These are phyloP conservation scores for Cyphomyrmex costatus DNA, from an alignment of 1,140 invertebrate genomes.

Conservation along the genomic window DNA sequence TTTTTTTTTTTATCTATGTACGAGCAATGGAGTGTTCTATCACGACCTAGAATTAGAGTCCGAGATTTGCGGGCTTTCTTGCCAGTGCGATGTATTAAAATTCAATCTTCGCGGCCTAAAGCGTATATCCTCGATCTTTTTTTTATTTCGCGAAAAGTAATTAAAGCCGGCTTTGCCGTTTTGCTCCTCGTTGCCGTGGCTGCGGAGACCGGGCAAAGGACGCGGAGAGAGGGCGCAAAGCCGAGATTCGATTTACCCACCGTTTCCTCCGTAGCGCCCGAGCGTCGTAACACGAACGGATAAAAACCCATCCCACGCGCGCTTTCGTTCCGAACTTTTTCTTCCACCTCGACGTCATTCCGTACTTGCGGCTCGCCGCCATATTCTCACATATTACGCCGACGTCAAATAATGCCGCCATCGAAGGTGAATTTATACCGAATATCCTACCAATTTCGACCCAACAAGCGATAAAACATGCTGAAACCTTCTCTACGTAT, in stretches of 20 bases:
- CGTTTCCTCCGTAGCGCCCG: conserved; percentile 60
- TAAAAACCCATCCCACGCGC: conserved; percentile 62
- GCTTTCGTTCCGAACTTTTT: conserved; percentile 58
- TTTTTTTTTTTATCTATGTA: background rate
- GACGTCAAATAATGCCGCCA: conserved; percentile 71
- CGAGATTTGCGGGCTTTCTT: conserved; percentile 54
- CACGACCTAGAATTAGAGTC: conserved; percentile 35
- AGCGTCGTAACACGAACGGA: conserved; percentile 65
- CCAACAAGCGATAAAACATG: conserved; percentile 65
- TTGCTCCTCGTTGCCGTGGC: conserved; percentile 18
- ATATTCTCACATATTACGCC: conserved; percentile 70
- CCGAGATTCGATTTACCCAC: conserved; percentile 66
- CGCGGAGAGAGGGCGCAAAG: conserved; percentile 1
- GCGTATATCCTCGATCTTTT: conserved; percentile 46
- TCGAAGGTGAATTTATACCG: conserved; percentile 71
- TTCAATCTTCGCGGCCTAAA: conserved; percentile 71
- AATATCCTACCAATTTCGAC: conserved; percentile 59
- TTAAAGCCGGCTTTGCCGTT: conserved; percentile 71
- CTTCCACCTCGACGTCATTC: conserved; percentile 42
- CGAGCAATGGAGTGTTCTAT: background rate
- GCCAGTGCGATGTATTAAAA: conserved; percentile 65
- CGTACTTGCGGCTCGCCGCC: conserved; percentile 37
- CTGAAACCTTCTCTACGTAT: conserved; percentile 12
- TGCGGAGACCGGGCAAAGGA: background rate
- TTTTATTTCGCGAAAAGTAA: conserved; percentile 73